Evolutionary conservation across 2,113 vertebrate genomes (phyloP).

Genomic region (Delphinus delphis): DNA sequence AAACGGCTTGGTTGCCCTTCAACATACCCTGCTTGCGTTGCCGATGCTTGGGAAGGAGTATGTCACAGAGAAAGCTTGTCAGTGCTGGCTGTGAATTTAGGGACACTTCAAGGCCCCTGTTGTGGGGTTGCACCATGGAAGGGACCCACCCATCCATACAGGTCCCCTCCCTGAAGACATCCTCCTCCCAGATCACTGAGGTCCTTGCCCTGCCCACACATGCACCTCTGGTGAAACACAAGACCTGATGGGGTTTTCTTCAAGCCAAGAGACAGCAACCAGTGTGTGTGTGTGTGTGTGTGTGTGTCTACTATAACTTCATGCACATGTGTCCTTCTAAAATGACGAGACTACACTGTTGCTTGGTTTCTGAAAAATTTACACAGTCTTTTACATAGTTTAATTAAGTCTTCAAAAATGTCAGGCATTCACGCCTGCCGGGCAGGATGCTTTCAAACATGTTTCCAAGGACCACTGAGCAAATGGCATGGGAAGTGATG

Average conservation of each 20-base stretch:
- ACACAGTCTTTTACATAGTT: neutral
- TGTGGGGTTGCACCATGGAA: neutral
- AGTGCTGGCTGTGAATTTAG: neutral
- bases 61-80: neutral
- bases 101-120: neutral
- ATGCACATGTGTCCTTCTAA: neutral
- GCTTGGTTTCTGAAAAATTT: neutral
- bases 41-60: neutral
- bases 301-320: neutral
- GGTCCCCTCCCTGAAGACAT: too few relatives aligned
- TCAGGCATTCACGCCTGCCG: neutral
- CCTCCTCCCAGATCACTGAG: neutral
- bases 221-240: neutral
- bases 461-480: neutral
- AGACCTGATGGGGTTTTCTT: neutral
- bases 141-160: accelerated
- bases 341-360: neutral
- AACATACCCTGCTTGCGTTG: neutral
- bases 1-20: neutral
- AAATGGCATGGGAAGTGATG: neutral
- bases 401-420: neutral
- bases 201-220: accelerated
- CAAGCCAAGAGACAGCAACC: neutral
- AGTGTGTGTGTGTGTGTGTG: neutral
- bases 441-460: neutral